phyloP scores from a whole-genome alignment of 2,797 vertebrate species.

The Halcyon leucocephala region DNA sequence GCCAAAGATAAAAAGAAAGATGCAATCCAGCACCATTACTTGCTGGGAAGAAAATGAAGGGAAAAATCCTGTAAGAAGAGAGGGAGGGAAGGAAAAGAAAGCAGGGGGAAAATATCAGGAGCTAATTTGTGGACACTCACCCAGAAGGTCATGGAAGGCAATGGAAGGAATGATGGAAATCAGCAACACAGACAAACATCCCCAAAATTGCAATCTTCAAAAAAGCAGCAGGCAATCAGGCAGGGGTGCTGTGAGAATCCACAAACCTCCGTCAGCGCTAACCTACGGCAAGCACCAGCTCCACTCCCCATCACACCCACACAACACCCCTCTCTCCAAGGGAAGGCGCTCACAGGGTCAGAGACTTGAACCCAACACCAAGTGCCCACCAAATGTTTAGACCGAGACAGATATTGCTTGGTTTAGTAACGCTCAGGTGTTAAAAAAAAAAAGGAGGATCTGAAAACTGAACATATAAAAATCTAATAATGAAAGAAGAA shows the following conservation, averaged over 20 bases:
- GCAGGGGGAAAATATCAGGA: neutral
- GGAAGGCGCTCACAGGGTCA: neutral
- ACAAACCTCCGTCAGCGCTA: neutral
- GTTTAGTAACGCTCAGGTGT: neutral
- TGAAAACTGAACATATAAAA: neutral
- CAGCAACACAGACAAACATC: constrained; percentile 18
- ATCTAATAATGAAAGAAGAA: neutral
- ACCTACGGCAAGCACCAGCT: neutral
- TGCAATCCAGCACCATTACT: neutral
- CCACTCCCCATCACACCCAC: neutral
- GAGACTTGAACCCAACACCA: neutral
- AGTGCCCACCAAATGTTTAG: neutral
- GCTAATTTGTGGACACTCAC: neutral
- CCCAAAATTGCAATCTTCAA: constrained; percentile 5
- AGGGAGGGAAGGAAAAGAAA: neutral
- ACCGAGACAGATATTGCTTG: rapidly evolving
- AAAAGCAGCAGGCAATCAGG: constrained; percentile 52
- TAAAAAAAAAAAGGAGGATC: neutral
- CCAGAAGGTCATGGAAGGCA: neutral
- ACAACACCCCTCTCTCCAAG: neutral
- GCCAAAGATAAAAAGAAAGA: neutral
- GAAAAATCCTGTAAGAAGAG: neutral
- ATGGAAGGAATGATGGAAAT: constrained; percentile 58
- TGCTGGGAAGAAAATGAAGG: neutral
- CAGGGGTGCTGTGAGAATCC: constrained; percentile 43